phyloP scores from a whole-genome alignment of 2,888 invertebrate species.

The Carcina quercana region DNA sequence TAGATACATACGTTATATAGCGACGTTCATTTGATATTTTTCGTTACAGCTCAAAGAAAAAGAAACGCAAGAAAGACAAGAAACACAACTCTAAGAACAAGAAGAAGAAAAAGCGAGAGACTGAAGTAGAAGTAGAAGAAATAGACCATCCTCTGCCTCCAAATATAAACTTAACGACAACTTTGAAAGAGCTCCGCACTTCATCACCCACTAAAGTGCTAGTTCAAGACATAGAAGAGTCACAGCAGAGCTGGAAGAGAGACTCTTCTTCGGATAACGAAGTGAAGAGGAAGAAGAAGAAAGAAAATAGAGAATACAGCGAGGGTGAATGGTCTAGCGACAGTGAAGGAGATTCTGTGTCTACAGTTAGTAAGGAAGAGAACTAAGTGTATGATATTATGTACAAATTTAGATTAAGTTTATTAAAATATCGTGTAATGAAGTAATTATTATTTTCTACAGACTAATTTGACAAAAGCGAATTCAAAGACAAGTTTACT shows the following conservation, averaged over 20 bases:
- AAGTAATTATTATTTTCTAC: no score
- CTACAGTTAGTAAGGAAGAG: slow-evolving; percentile 23
- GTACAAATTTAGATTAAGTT: no score
- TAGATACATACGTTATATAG: background rate
- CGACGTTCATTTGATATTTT: slow-evolving; percentile 1
- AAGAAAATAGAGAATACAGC: slow-evolving; percentile 48
- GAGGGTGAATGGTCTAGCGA: slow-evolving; percentile 69
- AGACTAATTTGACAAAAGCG: no score
- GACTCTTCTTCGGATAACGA: slow-evolving; percentile 32
- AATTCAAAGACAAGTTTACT: no score
- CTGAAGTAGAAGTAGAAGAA: slow-evolving; percentile 24
- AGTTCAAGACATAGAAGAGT: slow-evolving; percentile 25
- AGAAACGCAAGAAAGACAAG: slow-evolving; percentile 55
- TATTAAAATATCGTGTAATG: no score
- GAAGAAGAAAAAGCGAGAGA: slow-evolving; percentile 37
- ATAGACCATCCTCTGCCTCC: slow-evolving; percentile 24
- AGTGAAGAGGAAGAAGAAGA: slow-evolving; percentile 26
- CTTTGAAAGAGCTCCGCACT: slow-evolving; percentile 49
- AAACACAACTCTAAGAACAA: slow-evolving; percentile 40
- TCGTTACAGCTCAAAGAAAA: slow-evolving; percentile 44
- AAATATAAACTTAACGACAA: slow-evolving; percentile 48
- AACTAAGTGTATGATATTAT: no score
- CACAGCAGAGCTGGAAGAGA: slow-evolving; percentile 16
- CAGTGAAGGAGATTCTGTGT: slow-evolving; percentile 43
- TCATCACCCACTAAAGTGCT: slow-evolving; percentile 52